phyloP scores from a whole-genome alignment of 2,888 invertebrate genomes.

The Calliphora vomitoria region DNA sequence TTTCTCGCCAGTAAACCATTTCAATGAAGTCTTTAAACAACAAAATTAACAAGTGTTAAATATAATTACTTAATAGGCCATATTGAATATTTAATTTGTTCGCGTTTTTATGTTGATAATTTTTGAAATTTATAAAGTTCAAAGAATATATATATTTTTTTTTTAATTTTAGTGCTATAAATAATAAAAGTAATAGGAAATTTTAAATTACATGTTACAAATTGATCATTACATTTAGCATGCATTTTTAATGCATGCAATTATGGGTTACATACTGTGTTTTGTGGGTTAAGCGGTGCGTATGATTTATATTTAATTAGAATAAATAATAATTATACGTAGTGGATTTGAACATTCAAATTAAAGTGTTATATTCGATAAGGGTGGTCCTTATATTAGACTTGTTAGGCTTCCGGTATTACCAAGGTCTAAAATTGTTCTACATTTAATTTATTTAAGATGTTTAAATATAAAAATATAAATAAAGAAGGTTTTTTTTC shows the following conservation, averaged over 20 bases:
- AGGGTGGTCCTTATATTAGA: no score
- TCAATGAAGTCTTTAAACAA: constrained; percentile 40
- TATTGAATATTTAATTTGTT: constrained; percentile 26
- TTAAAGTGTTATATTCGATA: no score
- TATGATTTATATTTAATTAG: constrained; percentile 22
- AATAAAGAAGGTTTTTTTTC: no score
- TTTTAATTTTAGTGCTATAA: constrained; percentile 26
- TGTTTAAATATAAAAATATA: no score
- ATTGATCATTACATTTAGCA: constrained; percentile 23
- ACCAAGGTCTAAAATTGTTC: no score
- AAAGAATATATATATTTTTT: not conserved
- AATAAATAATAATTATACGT: constrained; percentile 17
- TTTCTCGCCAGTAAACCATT: not conserved
- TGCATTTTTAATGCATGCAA: constrained; percentile 37
- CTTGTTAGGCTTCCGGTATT: no score
- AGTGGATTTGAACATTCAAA: no score
- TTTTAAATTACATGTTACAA: constrained; percentile 40
- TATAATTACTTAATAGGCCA: constrained; percentile 55
- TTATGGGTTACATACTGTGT: not conserved
- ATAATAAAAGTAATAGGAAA: constrained; percentile 17
- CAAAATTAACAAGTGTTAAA: constrained; percentile 49
- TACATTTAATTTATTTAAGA: no score
- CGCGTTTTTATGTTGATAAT: not conserved
- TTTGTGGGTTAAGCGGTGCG: not conserved
- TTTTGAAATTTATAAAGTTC: not conserved